These are phyloP conservation scores for Netelia melanura DNA, from an alignment of 2,888 invertebrate genomes.

Conservation along the genomic window DNA sequence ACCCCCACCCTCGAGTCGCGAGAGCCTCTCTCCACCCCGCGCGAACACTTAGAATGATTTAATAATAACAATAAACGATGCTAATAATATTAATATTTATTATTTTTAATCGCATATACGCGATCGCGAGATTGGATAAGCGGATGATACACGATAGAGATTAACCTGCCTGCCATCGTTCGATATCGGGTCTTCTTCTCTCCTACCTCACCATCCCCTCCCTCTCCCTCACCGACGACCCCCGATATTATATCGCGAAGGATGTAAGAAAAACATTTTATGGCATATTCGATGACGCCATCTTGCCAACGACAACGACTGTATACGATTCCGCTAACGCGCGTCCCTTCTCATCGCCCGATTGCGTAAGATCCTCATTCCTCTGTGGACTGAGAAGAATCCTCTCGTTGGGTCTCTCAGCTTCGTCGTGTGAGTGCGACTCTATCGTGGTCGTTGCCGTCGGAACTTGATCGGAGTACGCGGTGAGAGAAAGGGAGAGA, in stretches of 20 bases:
- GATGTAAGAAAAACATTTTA: conserved; percentile 9
- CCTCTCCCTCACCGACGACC: no score
- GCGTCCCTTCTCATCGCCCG: conserved; percentile 35
- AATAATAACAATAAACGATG: not conserved
- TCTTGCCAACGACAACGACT: conserved; percentile 11
- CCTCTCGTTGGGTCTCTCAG: not conserved
- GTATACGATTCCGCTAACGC: not conserved
- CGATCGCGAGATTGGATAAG: conserved; percentile 2
- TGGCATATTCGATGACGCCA: conserved; percentile 43
- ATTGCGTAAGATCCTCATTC: conserved; percentile 63
- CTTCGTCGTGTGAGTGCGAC: conserved; percentile 11
- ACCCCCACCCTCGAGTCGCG: conserved; percentile 1
- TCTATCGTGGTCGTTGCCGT: not conserved
- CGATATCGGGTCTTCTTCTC: not conserved
- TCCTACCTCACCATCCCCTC: no score
- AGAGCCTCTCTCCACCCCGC: not conserved
- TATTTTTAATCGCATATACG: not conserved
- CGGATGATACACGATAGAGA: conserved; percentile 1
- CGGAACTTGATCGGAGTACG: not conserved
- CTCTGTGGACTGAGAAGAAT: conserved; percentile 24
- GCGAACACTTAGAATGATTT: conserved; percentile 37
- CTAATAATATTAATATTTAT: not conserved
- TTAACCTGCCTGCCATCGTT: conserved; percentile 2
- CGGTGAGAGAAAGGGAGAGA: not conserved
- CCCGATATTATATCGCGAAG: conserved; percentile 2